A percentile compares a stretch with the other conserved stretches of the same genome.
Conservation (phyloP, 2,797 vertebrate genomes). For the Thaleichthys pacificus region DNA sequence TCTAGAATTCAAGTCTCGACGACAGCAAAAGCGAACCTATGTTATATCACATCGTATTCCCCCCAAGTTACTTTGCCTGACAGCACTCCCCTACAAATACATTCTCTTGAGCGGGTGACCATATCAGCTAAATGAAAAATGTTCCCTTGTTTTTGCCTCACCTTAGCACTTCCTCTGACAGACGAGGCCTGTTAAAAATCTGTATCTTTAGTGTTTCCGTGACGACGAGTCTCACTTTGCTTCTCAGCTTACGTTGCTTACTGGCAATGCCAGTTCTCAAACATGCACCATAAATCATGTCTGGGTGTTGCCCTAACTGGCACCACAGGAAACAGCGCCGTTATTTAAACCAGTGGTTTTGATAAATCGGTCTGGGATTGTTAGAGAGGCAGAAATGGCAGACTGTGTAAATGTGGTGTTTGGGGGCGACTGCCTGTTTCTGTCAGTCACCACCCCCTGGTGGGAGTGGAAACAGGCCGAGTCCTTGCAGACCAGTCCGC, state of each 20-base stretch:
- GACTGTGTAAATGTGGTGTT: constrained; percentile 38
- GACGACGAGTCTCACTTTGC: too few species aligned
- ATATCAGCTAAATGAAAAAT: neutral
- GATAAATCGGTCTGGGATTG: constrained; percentile 60
- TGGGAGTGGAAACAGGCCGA: neutral
- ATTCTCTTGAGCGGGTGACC: neutral
- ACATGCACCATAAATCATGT: constrained; percentile 42
- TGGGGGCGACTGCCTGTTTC: constrained; percentile 3
- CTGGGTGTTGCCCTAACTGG: neutral
- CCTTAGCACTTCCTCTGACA: neutral
- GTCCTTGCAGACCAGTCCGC: neutral
- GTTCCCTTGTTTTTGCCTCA: neutral
- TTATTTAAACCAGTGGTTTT: constrained; percentile 44
- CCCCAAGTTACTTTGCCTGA: neutral
- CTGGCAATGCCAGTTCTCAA: constrained; percentile 27
- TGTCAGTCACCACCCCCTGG: constrained; percentile 32
- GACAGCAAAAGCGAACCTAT: neutral
- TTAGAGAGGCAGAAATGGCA: constrained; percentile 37
- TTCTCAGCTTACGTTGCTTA: constrained; percentile 13
- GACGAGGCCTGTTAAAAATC: constrained; percentile 1
- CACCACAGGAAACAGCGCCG: constrained; percentile 28
- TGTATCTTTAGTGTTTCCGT: neutral
- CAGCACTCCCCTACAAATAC: neutral
- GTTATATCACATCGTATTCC: neutral
- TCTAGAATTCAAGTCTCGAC: neutral